Conservation (phyloP, 2,888 invertebrate species). For the Leptopterna dolabrata region DNA sequence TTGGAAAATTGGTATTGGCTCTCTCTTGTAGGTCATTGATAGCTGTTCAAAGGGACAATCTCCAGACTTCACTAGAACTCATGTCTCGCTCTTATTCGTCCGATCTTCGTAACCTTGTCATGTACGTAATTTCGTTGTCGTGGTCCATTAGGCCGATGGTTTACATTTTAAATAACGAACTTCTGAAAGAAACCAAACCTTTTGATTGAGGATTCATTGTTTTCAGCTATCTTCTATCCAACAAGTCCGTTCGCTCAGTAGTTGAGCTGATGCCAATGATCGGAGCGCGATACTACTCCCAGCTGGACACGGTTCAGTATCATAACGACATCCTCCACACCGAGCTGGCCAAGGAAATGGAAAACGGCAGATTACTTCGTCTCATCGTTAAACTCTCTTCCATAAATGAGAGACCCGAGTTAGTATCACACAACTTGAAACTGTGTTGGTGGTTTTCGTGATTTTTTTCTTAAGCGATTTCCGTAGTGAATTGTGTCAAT, state of each 20-base stretch:
- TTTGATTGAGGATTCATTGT: too few relatives aligned
- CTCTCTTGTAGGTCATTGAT: constrained; percentile 93
- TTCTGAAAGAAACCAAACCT: too few relatives aligned
- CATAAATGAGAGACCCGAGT: constrained; percentile 97
- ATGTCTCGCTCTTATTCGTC: constrained; percentile 91
- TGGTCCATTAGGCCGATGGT: too few relatives aligned
- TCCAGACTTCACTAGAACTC: constrained; percentile 88
- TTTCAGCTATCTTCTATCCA: constrained; percentile 79
- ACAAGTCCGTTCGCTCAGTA: constrained; percentile 79
- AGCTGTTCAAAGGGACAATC: constrained; percentile 87
- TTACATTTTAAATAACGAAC: too few relatives aligned
- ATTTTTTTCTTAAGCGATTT: background rate
- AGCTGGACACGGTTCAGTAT: constrained; percentile 89
- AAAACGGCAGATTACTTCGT: constrained; percentile 93
- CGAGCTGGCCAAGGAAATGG: constrained; percentile 91
- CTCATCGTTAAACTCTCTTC: constrained; percentile 90
- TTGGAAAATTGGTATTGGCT: constrained; percentile 91
- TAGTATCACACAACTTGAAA: background rate
- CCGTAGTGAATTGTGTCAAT: background rate
- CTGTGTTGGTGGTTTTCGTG: too few relatives aligned
- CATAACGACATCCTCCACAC: constrained; percentile 90
- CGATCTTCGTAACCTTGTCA: constrained; percentile 93
- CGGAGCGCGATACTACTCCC: constrained; percentile 95
- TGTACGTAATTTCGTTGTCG: constrained; percentile 73
- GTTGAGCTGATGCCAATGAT: constrained; percentile 99